Evolutionary conservation across 1,140 invertebrate genomes (phyloP).

Genomic region (Magallana angulata): DNA sequence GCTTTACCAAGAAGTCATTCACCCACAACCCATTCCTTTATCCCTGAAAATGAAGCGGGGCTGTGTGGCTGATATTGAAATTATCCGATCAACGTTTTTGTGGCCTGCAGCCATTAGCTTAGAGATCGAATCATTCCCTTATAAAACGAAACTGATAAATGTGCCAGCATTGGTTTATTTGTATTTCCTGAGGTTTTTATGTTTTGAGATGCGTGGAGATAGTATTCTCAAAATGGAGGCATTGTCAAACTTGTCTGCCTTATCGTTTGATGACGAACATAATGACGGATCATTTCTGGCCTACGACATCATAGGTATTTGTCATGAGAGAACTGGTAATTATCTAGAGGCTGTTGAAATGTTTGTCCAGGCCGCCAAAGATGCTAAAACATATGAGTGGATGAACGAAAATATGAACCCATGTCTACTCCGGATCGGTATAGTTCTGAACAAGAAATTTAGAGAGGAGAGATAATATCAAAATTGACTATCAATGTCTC

Average conservation of each 20-base stretch:
- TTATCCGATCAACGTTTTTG: background rate
- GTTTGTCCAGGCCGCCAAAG: background rate
- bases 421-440: too few species aligned
- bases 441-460: too few species aligned
- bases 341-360: background rate
- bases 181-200: background rate
- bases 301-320: background rate
- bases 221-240: background rate
- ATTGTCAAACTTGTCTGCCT: background rate
- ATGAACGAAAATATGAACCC: too few species aligned
- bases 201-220: background rate
- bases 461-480: too few species aligned
- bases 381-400: too few species aligned
- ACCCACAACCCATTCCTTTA: background rate
- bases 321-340: background rate
- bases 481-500: too few species aligned
- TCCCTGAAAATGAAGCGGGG: background rate
- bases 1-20: background rate
- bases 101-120: background rate
- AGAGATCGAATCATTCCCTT: background rate
- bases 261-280: slow-evolving; percentile 1
- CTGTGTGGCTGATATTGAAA: background rate
- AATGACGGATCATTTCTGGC: background rate
- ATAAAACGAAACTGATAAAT: background rate
- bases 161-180: background rate